Evolutionary conservation across 2,888 invertebrate genomes (phyloP).

Genomic region (Himalopsyche anomala): DNA sequence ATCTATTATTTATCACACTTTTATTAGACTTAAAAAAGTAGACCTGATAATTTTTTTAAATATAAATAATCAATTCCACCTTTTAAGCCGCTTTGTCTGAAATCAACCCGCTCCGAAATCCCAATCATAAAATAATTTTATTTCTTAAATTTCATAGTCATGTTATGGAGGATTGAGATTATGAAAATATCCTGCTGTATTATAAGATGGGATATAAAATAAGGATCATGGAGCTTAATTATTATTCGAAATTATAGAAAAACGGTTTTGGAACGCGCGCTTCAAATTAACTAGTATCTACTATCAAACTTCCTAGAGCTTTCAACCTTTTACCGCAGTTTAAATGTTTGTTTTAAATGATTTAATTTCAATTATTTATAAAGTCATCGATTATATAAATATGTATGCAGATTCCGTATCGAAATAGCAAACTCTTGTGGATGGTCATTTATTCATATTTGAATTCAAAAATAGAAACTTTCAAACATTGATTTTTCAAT

Average conservation of each 20-base stretch:
- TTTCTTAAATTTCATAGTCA: constrained; percentile 5
- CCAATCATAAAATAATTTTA: background rate
- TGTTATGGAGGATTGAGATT: background rate
- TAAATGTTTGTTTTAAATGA: too few species aligned
- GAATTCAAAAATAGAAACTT: too few species aligned
- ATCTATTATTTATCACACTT: background rate
- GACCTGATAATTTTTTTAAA: background rate
- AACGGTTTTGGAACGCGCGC: constrained; percentile 62
- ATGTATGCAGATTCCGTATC: too few species aligned
- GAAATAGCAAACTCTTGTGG: too few species aligned
- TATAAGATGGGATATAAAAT: constrained; percentile 20
- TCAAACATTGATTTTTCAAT: too few species aligned
- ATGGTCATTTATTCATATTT: too few species aligned
- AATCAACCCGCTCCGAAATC: background rate
- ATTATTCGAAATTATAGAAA: constrained; percentile 64
- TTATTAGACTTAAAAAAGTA: background rate
- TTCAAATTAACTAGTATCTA: constrained; percentile 53
- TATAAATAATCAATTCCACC: background rate
- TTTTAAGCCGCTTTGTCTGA: background rate
- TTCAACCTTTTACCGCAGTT: constrained; percentile 11
- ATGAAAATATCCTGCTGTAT: constrained; percentile 24
- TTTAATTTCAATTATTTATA: too few species aligned
- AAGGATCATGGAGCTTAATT: constrained; percentile 54
- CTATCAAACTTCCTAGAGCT: background rate
- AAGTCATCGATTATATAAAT: too few species aligned